Conservation (phyloP, 1,140 invertebrate species). For the Heliconius hermathena region DNA sequence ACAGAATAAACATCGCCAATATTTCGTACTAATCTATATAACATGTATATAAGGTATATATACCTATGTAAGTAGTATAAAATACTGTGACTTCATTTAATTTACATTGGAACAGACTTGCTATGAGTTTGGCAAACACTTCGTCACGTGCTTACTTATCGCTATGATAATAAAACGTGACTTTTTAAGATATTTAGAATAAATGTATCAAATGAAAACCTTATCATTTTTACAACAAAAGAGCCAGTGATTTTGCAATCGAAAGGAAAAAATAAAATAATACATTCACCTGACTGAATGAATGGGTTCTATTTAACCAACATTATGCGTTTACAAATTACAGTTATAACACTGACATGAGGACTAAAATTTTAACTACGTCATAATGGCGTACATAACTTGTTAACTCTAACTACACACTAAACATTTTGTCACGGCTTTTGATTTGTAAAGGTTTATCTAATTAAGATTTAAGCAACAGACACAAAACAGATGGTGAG, state of each 20-base stretch:
- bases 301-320: too few species aligned
- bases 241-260: too few species aligned
- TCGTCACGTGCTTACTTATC: constrained; percentile 27
- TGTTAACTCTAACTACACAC: background rate
- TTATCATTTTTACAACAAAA: too few species aligned
- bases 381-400: background rate
- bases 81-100: constrained; percentile 20
- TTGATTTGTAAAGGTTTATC: background rate
- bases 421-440: background rate
- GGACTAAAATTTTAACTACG: background rate
- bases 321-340: too few species aligned
- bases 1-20: background rate
- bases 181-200: too few species aligned
- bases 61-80: background rate
- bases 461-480: background rate
- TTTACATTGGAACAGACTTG: constrained; percentile 24
- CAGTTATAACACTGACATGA: background rate
- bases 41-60: background rate
- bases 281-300: too few species aligned
- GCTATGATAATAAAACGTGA: constrained; percentile 24
- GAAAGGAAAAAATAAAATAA: too few species aligned
- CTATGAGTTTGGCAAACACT: constrained; percentile 36
- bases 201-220: too few species aligned
- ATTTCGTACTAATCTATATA: background rate
- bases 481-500: background rate